Evolutionary conservation across 1,140 invertebrate species (phyloP).

Genomic region (Leguminivora glycinivorella): DNA sequence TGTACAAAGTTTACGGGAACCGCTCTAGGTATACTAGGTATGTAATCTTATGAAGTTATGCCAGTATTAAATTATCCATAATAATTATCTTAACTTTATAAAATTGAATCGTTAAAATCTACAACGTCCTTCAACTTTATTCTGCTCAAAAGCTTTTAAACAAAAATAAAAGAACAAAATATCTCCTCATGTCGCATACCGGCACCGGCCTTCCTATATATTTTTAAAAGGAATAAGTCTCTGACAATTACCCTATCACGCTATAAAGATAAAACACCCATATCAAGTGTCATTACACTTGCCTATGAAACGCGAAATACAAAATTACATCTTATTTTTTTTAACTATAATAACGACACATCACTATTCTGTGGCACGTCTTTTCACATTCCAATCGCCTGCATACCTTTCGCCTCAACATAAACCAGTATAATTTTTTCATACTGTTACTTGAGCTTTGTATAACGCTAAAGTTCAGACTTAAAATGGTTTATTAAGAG

Average conservation of each 20-base stretch:
- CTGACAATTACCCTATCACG: constrained; percentile 2
- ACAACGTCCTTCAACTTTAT: neutral
- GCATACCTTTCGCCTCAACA: neutral
- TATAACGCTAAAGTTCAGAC: neutral
- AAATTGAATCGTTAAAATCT: no score
- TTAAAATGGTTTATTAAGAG: neutral
- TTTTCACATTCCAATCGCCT: neutral
- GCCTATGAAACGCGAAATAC: neutral
- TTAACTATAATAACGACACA: constrained; percentile 20
- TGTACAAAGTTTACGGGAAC: no score
- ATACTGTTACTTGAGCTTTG: neutral
- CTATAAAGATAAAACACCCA: constrained; percentile 11
- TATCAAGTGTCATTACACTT: constrained; percentile 20
- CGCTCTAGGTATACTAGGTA: no score
- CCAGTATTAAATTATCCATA: no score
- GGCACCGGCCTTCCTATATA: neutral
- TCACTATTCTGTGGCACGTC: constrained; percentile 36
- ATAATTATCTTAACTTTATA: no score
- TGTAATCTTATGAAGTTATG: no score
- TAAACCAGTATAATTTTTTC: neutral
- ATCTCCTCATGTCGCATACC: neutral
- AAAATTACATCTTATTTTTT: constrained; percentile 18
- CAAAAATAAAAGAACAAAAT: no score
- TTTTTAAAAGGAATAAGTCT: constrained; percentile 16
- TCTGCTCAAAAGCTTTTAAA: neutral